Evolutionary conservation across 2,113 vertebrate species (phyloP).

Genomic region (Megaptera novaeangliae): DNA sequence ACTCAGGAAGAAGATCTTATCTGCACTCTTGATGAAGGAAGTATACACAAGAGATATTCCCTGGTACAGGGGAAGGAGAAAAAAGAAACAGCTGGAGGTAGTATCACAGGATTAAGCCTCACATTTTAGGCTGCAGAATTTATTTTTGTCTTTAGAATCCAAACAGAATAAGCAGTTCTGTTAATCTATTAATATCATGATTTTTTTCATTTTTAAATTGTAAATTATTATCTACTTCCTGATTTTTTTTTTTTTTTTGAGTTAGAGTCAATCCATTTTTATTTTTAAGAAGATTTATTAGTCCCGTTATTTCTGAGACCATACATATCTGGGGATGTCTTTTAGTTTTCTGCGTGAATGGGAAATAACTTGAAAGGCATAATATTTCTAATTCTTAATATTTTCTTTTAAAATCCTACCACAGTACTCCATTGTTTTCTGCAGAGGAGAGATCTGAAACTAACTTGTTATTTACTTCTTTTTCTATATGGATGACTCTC

Average conservation of each 20-base stretch:
- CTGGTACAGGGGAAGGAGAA: not conserved
- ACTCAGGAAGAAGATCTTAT: not conserved
- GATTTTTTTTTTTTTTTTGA: not conserved
- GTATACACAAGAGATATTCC: not conserved
- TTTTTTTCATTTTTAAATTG: not conserved
- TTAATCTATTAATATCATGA: not conserved
- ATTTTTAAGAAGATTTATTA: not conserved
- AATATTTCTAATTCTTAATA: not conserved
- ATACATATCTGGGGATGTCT: not conserved
- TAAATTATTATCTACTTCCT: not conserved
- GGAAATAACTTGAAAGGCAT: not conserved
- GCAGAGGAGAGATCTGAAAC: not conserved
- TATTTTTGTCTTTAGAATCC: not conserved
- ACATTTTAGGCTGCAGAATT: not conserved
- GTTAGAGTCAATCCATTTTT: not conserved
- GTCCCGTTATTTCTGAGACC: not conserved
- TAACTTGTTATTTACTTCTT: not conserved
- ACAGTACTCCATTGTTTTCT: not conserved
- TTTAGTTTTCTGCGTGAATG: not conserved
- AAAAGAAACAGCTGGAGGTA: not conserved
- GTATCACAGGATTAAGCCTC: not conserved
- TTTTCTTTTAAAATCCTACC: not conserved
- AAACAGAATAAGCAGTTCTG: not conserved
- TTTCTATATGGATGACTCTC: not conserved
- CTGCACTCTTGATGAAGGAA: not conserved